Percentiles rank a stretch among this genome's conserved stretches.
These are phyloP conservation scores for Pseudorhombus dupliciocellatus DNA, from an alignment of 2,113 vertebrate genomes.

Conservation along the genomic window DNA sequence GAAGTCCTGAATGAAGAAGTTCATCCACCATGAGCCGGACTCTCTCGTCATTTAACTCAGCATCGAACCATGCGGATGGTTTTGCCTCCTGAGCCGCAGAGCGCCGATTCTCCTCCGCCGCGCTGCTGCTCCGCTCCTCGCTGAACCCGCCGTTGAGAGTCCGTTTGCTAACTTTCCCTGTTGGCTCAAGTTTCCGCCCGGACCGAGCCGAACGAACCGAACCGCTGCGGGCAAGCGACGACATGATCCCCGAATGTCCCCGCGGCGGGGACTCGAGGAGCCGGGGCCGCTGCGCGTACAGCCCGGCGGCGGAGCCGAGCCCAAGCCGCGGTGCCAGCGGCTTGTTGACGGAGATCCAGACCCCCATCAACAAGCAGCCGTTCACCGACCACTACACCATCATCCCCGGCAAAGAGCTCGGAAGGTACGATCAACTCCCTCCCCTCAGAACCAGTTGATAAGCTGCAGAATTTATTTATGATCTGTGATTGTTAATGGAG, in stretches of 20 bases:
- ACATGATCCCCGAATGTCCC: slow-evolving; percentile 75
- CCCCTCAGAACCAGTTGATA: no score
- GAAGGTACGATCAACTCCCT: slow-evolving; percentile 57
- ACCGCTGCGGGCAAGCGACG: slow-evolving; percentile 10
- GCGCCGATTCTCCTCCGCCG: neutral
- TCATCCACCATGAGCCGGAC: slow-evolving; percentile 4
- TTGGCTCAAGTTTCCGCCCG: neutral
- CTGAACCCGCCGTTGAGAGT: neutral
- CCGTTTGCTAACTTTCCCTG: neutral
- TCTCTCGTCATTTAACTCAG: accelerated
- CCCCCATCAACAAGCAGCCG: slow-evolving; percentile 64
- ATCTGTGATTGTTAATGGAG: neutral
- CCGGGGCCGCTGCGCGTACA: slow-evolving; percentile 33
- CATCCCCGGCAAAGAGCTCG: slow-evolving; percentile 77
- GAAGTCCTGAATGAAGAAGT: neutral
- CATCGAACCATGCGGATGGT: neutral
- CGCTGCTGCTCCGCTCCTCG: no score
- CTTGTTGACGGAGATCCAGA: slow-evolving; percentile 71
- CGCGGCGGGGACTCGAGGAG: slow-evolving; percentile 57
- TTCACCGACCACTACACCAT: slow-evolving; percentile 78
- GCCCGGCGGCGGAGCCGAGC: slow-evolving; percentile 47
- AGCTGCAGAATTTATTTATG: no score
- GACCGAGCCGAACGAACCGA: neutral
- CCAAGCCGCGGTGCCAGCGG: slow-evolving; percentile 57
- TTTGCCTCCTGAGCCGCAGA: neutral